These are phyloP conservation scores for Diplosoma virens DNA, from an alignment of 23 tunicate genomes.

Conservation along the genomic window DNA sequence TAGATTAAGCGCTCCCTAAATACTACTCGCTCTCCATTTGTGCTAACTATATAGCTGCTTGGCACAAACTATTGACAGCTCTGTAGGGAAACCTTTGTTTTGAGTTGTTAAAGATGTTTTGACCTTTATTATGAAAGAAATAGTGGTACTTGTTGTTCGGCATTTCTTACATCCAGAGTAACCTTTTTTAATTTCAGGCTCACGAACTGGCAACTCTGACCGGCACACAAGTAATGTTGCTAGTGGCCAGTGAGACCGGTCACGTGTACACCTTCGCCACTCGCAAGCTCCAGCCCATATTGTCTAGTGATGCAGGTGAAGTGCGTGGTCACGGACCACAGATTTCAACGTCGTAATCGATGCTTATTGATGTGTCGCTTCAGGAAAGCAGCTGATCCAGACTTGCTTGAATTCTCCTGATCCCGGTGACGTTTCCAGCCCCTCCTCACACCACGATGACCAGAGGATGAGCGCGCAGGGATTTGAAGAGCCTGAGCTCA, in stretches of 20 bases:
- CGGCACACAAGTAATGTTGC: constrained; percentile 98
- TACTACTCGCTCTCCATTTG: no score
- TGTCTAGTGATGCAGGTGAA: constrained; percentile 98
- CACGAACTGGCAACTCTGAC: constrained; percentile 98
- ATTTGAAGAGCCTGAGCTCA: constrained; percentile 80
- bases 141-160: no score
- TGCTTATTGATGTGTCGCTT: background rate
- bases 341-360: no score
- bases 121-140: no score
- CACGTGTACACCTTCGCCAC: constrained; percentile 99
- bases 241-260: constrained; percentile 99
- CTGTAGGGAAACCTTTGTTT: no score
- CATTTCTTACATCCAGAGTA: background rate
- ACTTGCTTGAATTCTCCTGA: constrained; percentile 97
- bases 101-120: no score
- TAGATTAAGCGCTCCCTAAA: no score
- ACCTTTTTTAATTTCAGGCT: constrained; percentile 44
- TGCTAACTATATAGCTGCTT: no score
- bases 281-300: constrained; percentile 86
- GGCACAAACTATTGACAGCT: no score
- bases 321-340: no score
- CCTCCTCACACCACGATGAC: constrained; percentile 56
- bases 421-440: constrained; percentile 31
- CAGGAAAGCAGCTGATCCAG: constrained; percentile 96
- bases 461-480: constrained; percentile 98